phyloP scores from a whole-genome alignment of 2,113 vertebrate genomes.

The Crotalus viridis region DNA sequence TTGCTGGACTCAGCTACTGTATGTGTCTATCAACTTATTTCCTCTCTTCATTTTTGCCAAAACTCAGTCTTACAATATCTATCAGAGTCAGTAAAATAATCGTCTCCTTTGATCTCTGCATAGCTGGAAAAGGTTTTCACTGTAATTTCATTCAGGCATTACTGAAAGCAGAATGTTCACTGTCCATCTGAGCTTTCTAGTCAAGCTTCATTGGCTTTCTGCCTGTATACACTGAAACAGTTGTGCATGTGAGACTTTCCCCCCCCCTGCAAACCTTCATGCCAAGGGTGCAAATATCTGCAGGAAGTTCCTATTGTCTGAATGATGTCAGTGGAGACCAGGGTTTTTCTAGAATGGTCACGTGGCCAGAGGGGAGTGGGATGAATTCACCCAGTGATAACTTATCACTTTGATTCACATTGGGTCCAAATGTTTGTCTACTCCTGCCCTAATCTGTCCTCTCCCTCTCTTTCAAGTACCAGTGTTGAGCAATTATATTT shows the following conservation, averaged over 20 bases:
- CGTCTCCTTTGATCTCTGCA: background rate
- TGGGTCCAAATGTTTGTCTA: background rate
- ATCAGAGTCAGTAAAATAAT: background rate
- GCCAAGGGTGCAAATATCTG: background rate
- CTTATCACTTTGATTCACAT: background rate
- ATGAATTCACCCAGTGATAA: background rate
- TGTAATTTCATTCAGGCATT: background rate
- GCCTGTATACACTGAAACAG: background rate
- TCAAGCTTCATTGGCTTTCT: background rate
- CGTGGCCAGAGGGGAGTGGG: background rate
- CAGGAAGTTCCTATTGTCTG: background rate
- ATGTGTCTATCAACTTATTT: background rate
- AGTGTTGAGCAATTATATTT: background rate
- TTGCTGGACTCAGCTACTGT: background rate
- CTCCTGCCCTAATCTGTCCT: background rate
- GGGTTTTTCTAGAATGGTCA: background rate
- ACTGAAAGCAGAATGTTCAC: background rate
- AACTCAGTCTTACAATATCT: constrained; percentile 13
- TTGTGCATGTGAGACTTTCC: background rate
- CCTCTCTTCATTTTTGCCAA: background rate
- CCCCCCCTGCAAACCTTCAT: background rate
- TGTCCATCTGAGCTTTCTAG: background rate
- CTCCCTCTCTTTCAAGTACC: background rate
- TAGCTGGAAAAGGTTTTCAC: background rate
- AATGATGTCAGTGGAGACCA: background rate